A percentile compares a stretch with the other conserved stretches of the same genome.
phyloP scores from a whole-genome alignment of 2,797 vertebrate genomes.

The Epinephelus awoara region DNA sequence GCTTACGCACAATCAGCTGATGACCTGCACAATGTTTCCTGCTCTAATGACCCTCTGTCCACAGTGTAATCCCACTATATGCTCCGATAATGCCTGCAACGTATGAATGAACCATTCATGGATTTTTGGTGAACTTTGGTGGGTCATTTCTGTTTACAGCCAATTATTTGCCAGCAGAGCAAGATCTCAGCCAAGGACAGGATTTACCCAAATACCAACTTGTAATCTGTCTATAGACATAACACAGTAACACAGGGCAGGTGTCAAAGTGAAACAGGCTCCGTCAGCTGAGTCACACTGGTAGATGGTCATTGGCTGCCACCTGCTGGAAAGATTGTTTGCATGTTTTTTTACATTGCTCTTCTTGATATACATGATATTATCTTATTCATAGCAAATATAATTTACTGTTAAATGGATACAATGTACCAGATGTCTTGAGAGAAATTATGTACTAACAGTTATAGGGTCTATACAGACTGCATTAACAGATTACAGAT shows the following conservation, averaged over 20 bases:
- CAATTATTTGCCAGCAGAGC: constrained; percentile 30
- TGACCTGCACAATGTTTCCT: constrained; percentile 73
- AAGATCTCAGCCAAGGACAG: constrained; percentile 43
- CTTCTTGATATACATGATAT: too few species aligned
- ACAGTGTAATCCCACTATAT: constrained; percentile 8
- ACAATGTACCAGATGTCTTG: too few species aligned
- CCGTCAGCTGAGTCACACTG: background rate
- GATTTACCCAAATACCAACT: constrained; percentile 57
- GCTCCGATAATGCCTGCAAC: constrained; percentile 8
- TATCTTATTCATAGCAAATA: too few species aligned
- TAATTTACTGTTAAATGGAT: too few species aligned
- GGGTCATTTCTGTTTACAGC: background rate
- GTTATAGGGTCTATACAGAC: too few species aligned
- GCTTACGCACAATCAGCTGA: constrained; percentile 80
- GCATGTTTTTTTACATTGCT: too few species aligned
- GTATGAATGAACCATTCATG: constrained; percentile 59
- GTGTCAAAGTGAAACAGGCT: background rate
- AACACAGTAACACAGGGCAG: constrained; percentile 24
- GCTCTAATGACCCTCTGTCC: constrained; percentile 50
- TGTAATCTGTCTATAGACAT: constrained; percentile 57
- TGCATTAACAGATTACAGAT: too few species aligned
- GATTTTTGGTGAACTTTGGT: background rate
- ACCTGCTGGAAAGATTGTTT: constrained; percentile 59
- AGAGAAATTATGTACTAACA: too few species aligned
- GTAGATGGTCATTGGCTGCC: constrained; percentile 26